Conservation (phyloP, 2,888 invertebrate genomes). For the Yponomeuta malinellus region DNA sequence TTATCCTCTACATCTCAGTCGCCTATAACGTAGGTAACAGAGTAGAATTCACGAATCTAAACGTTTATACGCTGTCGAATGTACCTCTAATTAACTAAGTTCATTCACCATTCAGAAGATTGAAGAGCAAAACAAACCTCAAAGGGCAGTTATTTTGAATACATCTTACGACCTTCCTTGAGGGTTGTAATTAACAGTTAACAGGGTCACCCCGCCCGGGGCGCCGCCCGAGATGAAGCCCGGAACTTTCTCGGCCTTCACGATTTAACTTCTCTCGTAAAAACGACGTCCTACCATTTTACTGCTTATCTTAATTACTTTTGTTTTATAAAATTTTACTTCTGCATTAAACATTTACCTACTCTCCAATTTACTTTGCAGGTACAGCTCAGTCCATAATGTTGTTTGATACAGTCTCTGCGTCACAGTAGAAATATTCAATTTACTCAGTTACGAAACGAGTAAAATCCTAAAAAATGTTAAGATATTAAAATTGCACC, state of each 20-base stretch:
- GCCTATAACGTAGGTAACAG: too few species aligned
- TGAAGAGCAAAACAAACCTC: not conserved
- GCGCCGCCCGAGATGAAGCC: not conserved
- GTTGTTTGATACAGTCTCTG: too few species aligned
- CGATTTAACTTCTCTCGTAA: slow-evolving; percentile 19
- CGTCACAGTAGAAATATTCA: too few species aligned
- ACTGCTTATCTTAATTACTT: slow-evolving; percentile 11
- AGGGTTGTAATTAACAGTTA: not conserved
- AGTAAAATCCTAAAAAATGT: too few species aligned
- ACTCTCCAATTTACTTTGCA: not conserved
- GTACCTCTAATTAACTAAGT: too few species aligned
- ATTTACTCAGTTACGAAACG: too few species aligned
- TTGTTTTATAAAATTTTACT: not conserved
- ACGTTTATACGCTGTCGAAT: too few species aligned
- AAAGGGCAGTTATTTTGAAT: not conserved
- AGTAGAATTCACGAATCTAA: too few species aligned
- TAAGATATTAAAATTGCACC: too few species aligned
- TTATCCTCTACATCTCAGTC: too few species aligned
- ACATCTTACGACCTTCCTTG: not conserved
- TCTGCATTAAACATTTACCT: not conserved
- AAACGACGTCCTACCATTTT: slow-evolving; percentile 19
- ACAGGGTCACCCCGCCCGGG: not conserved
- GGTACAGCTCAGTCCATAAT: not conserved
- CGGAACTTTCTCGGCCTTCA: slow-evolving; percentile 12
- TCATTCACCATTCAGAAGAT: too few species aligned